Base-by-base conservation (phyloP, 2,888 invertebrate species). In the Lasiommata megera region DNA sequence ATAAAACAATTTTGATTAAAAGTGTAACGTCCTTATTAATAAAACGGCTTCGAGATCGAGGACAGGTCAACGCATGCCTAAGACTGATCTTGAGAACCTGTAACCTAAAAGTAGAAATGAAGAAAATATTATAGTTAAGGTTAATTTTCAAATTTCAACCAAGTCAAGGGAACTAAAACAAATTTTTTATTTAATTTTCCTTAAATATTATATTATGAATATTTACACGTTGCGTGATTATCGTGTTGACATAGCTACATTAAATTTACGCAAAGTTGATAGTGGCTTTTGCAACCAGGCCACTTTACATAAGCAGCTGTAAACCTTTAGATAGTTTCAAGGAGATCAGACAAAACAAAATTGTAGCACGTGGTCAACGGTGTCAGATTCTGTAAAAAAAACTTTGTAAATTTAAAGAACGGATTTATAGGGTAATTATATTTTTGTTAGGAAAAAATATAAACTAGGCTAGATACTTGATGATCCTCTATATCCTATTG, bases 211-310 rank as follows among this genome's bases (percentile, higher is more conserved):
- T 34, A 34, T 11, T 34, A 72, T 69, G 71, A 70, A 74, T 73
- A 78, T 74, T 71, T 71, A 73, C 66, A 68, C 69, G 69, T 82
- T 80, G 79, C 81, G 63, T 61, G 62, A 65, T 36, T 53, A 55
- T 44, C 18, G 64, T 84, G 74, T 84, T 80, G 85, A 77, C 79
- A 84, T 64, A 69, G 61, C 65, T 55, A 71, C 76, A 82, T 77
- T 78, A 74, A 76, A 72, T 79, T 85, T 83, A 80, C 82, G 83
- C 74, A 84, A 86, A 84, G 67, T 67, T 61, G 55, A 63, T 56
- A 63, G 44, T 40, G 51, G 69, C 62, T 72, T 79, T 82, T 76
- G 82, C 68, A 85, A 83, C 54, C 47, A 17, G 44, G 53, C 53
- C 58, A 58, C 66, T 66, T 69, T 63, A 61, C 63, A 67, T 66